Base-by-base conservation (phyloP, 2,113 vertebrate genomes). In the Anhinga rufa region DNA sequence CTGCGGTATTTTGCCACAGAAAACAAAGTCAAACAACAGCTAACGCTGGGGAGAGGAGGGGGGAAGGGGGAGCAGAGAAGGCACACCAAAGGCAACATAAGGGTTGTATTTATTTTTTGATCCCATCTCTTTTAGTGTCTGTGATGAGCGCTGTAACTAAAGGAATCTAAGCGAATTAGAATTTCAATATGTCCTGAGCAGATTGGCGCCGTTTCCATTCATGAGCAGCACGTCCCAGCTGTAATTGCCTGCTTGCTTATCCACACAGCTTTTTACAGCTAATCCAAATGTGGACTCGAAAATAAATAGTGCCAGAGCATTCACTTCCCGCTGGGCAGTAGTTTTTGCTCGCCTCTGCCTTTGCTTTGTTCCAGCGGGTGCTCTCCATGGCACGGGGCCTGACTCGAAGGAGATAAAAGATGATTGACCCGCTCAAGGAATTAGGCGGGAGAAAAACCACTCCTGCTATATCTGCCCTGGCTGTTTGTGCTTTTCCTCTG, bases 171-270 rank as follows among this genome's bases (percentile, higher is more conserved):
- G 88, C 82, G 94, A 96, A 97, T 96, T 97, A 96, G 61, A 96
- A 78, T 96, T 94, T 96, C 91, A 97, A 68, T 77, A 90, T 96
- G 92, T 96, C 88, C 91, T 88, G 70, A 80, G 78, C 93, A 96
- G 97, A 95, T 74, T 90, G 85, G 84, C 87, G 58, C 70, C 34
- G 68, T 84, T 97, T 72, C 90, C 93, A 93, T 87, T 98, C 92
- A 95, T n/a, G 87, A 90, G 93, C 90, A 77, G 84, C 75, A 87
- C 64, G 74, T 95, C 94, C 74, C 86, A 75, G 72, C 78, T 97
- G 86, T 97, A 96, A 97, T 91, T 97, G 96, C 97, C 81, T 81
- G 74, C 76, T 82, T 76, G 68, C 93, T 97, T 95, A 97, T 97
- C 94, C 87, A 68, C 86, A 55, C 42, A 71, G 76, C 85, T 68